Conservation (phyloP, 2,888 invertebrate genomes). For the Netelia virgata region DNA sequence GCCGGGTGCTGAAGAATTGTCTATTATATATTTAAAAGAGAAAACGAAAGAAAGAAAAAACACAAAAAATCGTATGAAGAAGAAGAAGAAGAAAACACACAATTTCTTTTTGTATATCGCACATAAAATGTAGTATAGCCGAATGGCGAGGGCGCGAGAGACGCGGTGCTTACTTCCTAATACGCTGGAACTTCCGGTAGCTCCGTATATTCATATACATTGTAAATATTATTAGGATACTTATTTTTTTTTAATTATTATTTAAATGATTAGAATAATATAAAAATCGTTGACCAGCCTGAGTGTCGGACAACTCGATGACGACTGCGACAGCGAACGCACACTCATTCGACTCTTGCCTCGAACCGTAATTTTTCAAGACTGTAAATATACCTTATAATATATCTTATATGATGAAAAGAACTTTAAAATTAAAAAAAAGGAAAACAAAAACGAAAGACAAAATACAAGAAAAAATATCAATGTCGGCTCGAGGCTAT, state of each 20-base stretch:
- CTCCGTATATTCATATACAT: conserved; percentile 30
- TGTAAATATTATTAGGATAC: conserved; percentile 60
- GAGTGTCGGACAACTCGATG: conserved; percentile 31
- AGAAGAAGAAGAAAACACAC: not conserved
- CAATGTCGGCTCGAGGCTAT: conserved; percentile 25
- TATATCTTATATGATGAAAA: conserved; percentile 11
- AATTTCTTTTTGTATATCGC: conserved; percentile 48
- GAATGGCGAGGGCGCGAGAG: conserved; percentile 44
- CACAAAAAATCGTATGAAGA: not conserved
- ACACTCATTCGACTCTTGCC: conserved; percentile 7
- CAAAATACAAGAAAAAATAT: not conserved
- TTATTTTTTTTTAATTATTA: conserved; percentile 27
- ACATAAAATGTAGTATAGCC: conserved; percentile 23
- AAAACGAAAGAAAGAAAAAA: conserved; percentile 7
- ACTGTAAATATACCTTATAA: conserved; percentile 63
- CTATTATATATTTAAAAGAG: conserved; percentile 25
- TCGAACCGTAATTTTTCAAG: conserved; percentile 59
- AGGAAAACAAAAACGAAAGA: not conserved
- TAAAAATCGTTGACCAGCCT: conserved; percentile 19
- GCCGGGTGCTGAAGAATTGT: conserved; percentile 63
- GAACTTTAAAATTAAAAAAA: not conserved
- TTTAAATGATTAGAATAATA: conserved; percentile 38
- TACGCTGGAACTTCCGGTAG: conserved; percentile 48
- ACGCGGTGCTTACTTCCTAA: conserved; percentile 65
- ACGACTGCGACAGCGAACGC: conserved; percentile 39